Evolutionary conservation across 2,888 invertebrate species (phyloP).

Genomic region (Hydriomena furcata): DNA sequence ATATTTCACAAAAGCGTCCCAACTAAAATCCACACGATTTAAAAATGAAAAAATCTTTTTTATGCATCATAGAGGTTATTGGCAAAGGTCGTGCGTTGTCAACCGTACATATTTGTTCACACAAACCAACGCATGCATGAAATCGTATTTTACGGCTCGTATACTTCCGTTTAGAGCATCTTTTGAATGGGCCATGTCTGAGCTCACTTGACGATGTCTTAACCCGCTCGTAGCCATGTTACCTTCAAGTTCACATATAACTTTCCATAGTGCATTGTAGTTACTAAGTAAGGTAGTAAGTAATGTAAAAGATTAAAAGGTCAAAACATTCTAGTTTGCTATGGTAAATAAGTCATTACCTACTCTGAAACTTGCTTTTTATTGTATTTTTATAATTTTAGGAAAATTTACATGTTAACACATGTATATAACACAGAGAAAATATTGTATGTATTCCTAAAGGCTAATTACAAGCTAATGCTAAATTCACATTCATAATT

Average conservation of each 20-base stretch:
- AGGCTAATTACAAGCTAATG: too few relatives aligned
- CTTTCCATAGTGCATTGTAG: conserved; percentile 22
- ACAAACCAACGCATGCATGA: conserved; percentile 79
- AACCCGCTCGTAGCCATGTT: conserved; percentile 55
- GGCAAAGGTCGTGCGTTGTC: conserved; percentile 76
- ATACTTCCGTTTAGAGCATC: conserved; percentile 76
- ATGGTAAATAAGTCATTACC: too few relatives aligned
- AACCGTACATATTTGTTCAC: conserved; percentile 81
- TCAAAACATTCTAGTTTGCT: too few relatives aligned
- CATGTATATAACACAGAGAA: too few relatives aligned
- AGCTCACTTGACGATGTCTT: conserved; percentile 70
- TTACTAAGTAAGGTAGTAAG: too few relatives aligned
- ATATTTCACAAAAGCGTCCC: conserved; percentile 13
- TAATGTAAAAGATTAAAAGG: background rate
- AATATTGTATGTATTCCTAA: too few relatives aligned
- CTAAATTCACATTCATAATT: background rate
- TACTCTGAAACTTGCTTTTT: too few relatives aligned
- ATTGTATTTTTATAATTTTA: too few relatives aligned
- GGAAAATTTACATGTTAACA: too few relatives aligned
- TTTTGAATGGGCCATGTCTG: conserved; percentile 75
- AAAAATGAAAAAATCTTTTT: conserved; percentile 53
- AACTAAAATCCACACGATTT: conserved; percentile 1
- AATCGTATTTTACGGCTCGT: conserved; percentile 82
- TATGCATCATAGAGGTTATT: conserved; percentile 56
- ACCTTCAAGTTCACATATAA: conserved; percentile 45